phyloP scores from a whole-genome alignment of 2,888 invertebrate species.

The Pardosa pseudoannulata region DNA sequence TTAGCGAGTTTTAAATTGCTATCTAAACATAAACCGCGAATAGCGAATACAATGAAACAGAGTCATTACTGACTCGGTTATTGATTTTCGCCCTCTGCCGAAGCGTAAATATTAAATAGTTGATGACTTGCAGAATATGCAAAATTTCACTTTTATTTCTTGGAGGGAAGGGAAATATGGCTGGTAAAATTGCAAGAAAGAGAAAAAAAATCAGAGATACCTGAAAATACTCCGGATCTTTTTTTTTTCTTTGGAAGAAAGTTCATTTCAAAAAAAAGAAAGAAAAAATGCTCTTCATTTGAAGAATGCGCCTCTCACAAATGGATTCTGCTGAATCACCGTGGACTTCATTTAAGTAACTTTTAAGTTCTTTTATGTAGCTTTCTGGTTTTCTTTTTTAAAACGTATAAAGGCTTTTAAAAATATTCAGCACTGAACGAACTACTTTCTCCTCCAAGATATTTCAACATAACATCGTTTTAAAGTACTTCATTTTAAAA shows the following conservation, averaged over 20 bases:
- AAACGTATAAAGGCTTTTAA: not conserved
- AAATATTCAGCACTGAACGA: not conserved
- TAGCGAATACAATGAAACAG: not conserved
- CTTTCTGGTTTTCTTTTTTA: not conserved
- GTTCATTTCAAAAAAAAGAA: not conserved
- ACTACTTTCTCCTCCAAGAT: not conserved
- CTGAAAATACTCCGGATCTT: not conserved
- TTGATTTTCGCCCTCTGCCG: not conserved
- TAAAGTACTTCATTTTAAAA: not conserved
- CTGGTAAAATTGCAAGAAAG: not conserved
- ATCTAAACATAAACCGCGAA: too few relatives aligned
- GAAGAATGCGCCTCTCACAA: not conserved
- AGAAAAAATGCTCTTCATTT: not conserved
- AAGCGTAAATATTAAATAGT: not conserved
- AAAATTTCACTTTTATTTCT: not conserved
- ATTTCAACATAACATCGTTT: not conserved
- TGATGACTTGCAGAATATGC: not conserved
- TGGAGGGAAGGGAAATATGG: not conserved
- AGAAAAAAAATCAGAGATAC: not conserved
- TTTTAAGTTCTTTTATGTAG: conserved; percentile 12
- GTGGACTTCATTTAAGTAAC: conserved; percentile 6
- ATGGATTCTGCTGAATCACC: conserved; percentile 8
- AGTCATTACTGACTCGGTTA: not conserved
- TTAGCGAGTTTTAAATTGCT: too few relatives aligned
- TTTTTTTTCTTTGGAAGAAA: not conserved